phyloP scores from a whole-genome alignment of 1,140 invertebrate genomes.

The Achatina immaculata region DNA sequence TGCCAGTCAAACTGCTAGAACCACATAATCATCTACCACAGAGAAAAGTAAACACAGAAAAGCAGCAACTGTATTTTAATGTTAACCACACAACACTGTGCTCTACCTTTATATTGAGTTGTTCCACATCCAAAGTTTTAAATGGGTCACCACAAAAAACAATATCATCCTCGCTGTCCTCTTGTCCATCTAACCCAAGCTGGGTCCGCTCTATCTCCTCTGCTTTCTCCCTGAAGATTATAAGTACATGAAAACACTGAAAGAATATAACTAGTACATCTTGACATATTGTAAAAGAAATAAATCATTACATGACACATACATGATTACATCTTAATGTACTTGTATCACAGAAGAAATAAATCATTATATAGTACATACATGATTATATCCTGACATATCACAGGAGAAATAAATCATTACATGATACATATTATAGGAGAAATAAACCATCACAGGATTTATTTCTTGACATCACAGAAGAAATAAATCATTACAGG shows the following conservation, averaged over 20 bases:
- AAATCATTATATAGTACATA: background rate
- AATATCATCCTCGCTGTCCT: slow-evolving; percentile 57
- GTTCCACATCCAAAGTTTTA: slow-evolving; percentile 54
- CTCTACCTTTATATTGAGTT: slow-evolving; percentile 57
- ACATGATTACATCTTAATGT: background rate
- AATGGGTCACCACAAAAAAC: slow-evolving; percentile 61
- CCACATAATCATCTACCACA: no score
- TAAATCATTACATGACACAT: slow-evolving; percentile 13
- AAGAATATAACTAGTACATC: background rate
- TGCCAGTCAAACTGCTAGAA: no score
- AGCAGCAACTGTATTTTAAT: no score
- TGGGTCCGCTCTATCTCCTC: slow-evolving; percentile 59
- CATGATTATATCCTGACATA: background rate
- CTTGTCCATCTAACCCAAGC: slow-evolving; percentile 53
- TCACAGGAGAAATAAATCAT: background rate
- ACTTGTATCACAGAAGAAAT: background rate
- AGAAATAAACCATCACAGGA: background rate
- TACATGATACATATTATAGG: background rate
- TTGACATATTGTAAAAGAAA: background rate
- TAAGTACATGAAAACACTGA: no score
- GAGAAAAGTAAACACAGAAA: no score
- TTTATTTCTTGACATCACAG: background rate
- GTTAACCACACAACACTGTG: background rate
- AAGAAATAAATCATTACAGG: background rate
- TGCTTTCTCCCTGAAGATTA: slow-evolving; percentile 55